A percentile compares a stretch with the other conserved stretches of the same genome.
Conservation (phyloP, 1,140 invertebrate species). For the Drosophila sulfurigaster region DNA sequence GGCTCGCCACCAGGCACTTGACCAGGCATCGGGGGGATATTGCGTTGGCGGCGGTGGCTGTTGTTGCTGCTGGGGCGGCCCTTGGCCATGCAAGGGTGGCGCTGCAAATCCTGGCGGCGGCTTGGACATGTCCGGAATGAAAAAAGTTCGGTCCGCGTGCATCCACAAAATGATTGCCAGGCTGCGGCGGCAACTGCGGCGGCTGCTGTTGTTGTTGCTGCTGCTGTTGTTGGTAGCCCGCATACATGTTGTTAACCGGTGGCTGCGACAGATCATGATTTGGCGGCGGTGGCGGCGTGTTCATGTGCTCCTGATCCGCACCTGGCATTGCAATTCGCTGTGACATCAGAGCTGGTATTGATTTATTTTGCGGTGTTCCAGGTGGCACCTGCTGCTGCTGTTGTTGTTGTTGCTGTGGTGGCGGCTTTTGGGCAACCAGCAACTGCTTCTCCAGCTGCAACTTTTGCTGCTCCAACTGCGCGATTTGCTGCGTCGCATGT, state of each 20-base stretch:
- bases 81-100: constrained; percentile 45
- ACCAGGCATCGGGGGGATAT: constrained; percentile 46
- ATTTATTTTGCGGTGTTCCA: constrained; percentile 43
- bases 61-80: constrained; percentile 37
- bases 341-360: constrained; percentile 71
- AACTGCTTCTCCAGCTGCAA: constrained; percentile 90
- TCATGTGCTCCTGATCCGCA: constrained; percentile 55
- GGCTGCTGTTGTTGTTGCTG: constrained; percentile 55
- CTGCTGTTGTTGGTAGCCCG: constrained; percentile 58
- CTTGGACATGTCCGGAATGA: constrained; percentile 92
- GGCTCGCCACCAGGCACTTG: constrained; percentile 44
- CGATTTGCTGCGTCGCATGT: constrained; percentile 95
- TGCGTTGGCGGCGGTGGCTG: constrained; percentile 24
- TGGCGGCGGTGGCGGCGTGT: constrained; percentile 44
- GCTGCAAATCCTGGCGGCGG: constrained; percentile 92
- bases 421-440: constrained; percentile 72
- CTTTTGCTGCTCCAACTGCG: constrained; percentile 93
- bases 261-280: constrained; percentile 42
- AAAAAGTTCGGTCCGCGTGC: constrained; percentile 85
- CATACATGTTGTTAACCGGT: constrained; percentile 54
- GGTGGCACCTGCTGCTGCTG: constrained; percentile 44
- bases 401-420: constrained; percentile 47
- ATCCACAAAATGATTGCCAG: constrained; percentile 60
- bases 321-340: constrained; percentile 65
- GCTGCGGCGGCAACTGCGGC: constrained; percentile 47